Conservation (phyloP, 35 echinoderm and acorn worm species). For the Nesometra sesokonis region DNA sequence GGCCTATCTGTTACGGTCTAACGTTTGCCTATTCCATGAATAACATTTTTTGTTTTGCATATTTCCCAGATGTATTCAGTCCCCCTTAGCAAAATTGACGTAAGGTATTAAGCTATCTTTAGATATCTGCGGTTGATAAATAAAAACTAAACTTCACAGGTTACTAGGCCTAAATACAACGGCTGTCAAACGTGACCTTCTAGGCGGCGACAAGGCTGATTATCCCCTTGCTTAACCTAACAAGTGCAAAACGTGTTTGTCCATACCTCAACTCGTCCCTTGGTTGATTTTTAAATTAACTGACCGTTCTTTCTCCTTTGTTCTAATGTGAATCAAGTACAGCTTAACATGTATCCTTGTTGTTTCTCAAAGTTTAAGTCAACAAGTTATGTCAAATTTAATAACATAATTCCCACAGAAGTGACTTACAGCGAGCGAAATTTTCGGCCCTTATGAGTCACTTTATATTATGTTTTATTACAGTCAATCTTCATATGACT, state of each 20-base stretch:
- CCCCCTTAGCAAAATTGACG: no score
- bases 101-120: no score
- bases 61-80: no score
- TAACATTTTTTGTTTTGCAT: no score
- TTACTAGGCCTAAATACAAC: not conserved
- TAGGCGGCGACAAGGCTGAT: not conserved
- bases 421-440: not conserved
- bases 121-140: no score
- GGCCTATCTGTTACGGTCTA: no score
- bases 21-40: no score
- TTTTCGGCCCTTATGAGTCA: not conserved
- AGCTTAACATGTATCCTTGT: not conserved
- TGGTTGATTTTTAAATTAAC: not conserved
- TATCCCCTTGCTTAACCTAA: not conserved
- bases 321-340: not conserved
- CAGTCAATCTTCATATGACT: not conserved
- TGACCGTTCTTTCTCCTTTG: not conserved
- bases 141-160: not conserved
- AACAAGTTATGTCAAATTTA: not conserved
- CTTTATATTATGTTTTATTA: not conserved
- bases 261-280: not conserved
- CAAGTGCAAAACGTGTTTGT: not conserved
- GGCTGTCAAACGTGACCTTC: not conserved
- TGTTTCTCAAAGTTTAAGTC: not conserved
- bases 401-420: not conserved